Base-by-base conservation (phyloP, 2,113 vertebrate species). In the Erpornis zantholeuca region DNA sequence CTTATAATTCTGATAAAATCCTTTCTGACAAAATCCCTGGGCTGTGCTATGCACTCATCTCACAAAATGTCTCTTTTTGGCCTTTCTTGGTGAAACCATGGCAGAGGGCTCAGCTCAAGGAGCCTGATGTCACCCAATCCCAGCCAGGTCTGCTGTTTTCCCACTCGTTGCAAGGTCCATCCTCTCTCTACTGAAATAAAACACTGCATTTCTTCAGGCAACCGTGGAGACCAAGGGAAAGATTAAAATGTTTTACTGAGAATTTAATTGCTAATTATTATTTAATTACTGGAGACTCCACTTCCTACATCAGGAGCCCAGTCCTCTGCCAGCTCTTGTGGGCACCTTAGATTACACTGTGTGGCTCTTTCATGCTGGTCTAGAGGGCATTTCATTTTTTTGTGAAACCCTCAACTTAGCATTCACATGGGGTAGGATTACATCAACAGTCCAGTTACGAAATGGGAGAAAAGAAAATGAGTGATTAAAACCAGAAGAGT, bases 401-500 rank as follows among this genome's bases (percentile, higher is more conserved):
- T 96, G 92, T 91, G 95, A 97, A 97, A 95, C 65, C 60, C 69
- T 53, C 69, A 82, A 29, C 3, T 75, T 60, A 44, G 44, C 72
- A 49, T 79, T 92, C 91, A 71, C 69, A 69, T 86, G 88, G 72
- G 61, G 69, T 6, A 82, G 69, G 53, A 91, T 94, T 91, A 86
- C 88, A 92, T 90, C 88, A 94, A 57, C 89, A 45, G 31, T 25
- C 65, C 60, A 38, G 77, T 96, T 96, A 86, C 2, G 15, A 95
- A 97, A 97, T 42, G 31, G 40, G 83, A 91, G 81, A 88, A 56
- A 93, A 87, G n/a, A 90, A 93, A 85, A 94, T 60, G 35, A 83
- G 75, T 86, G 1, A 97, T 96, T 92, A 72, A 95, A 97, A 92
- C 31, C 94, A 97, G 86, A 95, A 84, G 73, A 82, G 56, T 0